These are phyloP conservation scores for Psittacula cyanocephala DNA, from an alignment of 2,113 vertebrate genomes.

Conservation along the genomic window DNA sequence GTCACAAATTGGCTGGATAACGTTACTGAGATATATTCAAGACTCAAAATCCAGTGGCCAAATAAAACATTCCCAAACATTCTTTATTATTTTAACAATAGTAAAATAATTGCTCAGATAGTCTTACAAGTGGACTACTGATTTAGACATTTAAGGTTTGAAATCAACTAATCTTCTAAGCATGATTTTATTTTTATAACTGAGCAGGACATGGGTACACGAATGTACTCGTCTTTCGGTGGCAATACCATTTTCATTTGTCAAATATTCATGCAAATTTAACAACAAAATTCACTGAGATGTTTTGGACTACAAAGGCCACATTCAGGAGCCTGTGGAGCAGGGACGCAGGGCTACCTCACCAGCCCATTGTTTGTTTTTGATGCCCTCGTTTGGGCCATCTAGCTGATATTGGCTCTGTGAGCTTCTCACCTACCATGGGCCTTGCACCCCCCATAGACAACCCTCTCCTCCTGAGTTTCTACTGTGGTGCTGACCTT, in stretches of 20 bases:
- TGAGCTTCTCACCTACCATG: rapidly evolving
- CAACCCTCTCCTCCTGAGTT: not conserved
- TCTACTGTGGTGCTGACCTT: not conserved
- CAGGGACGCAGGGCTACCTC: not conserved
- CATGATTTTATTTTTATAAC: not conserved
- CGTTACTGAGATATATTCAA: not conserved
- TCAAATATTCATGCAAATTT: not conserved
- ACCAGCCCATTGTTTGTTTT: rapidly evolving
- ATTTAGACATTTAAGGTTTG: not conserved
- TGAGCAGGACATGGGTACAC: rapidly evolving
- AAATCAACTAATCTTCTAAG: not conserved
- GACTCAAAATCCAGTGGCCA: not conserved
- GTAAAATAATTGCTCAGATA: not conserved
- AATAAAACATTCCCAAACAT: not conserved
- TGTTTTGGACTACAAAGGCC: not conserved
- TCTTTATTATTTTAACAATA: not conserved
- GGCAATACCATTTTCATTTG: not conserved
- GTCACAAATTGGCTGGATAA: not conserved
- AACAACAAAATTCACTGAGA: rapidly evolving
- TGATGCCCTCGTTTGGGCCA: rapidly evolving
- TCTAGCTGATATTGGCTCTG: rapidly evolving
- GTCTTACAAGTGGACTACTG: not conserved
- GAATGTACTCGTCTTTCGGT: not conserved
- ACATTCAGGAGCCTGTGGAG: rapidly evolving
- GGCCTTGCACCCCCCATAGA: rapidly evolving